phyloP scores from a whole-genome alignment of 2,113 vertebrate species.

The Bothrops jararaca region DNA sequence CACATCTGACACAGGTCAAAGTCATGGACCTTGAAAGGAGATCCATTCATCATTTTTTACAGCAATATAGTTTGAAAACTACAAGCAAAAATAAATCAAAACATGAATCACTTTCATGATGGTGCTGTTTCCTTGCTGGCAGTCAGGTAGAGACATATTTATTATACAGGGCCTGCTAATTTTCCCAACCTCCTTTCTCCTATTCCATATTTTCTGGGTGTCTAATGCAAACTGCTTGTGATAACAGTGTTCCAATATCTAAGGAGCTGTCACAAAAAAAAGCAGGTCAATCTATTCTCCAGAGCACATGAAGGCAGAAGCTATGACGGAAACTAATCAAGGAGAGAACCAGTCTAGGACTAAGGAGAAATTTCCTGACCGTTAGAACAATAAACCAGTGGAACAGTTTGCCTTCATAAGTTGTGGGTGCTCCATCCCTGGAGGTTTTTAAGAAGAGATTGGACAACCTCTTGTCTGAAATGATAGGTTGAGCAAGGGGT shows the following conservation, averaged over 20 bases:
- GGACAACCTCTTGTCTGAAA: not conserved
- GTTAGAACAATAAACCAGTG: not conserved
- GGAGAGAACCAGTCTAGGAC: not conserved
- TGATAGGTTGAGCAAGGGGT: not conserved
- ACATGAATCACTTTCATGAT: slow-evolving; percentile 29
- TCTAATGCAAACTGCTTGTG: not conserved
- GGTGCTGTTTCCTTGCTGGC: not conserved
- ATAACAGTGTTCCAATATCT: not conserved
- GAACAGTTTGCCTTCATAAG: not conserved
- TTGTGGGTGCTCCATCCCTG: not conserved
- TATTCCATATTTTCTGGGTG: not conserved
- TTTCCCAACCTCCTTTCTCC: slow-evolving; percentile 1
- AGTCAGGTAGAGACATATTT: slow-evolving; percentile 31
- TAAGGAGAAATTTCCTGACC: not conserved
- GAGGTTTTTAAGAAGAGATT: not conserved
- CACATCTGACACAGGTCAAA: slow-evolving; percentile 52
- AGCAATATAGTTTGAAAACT: slow-evolving; percentile 42
- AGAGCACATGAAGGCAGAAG: not conserved
- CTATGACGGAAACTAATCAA: not conserved
- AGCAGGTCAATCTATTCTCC: not conserved
- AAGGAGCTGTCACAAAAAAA: not conserved
- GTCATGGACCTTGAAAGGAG: slow-evolving; percentile 47
- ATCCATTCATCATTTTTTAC: slow-evolving; percentile 60
- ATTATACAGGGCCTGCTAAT: slow-evolving; percentile 23
- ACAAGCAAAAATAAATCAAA: slow-evolving; percentile 48